Evolutionary conservation across 2,113 vertebrate genomes (phyloP), one percentile per base, ranked within the genome.

Genomic region (Indicator maculatus): DNA sequence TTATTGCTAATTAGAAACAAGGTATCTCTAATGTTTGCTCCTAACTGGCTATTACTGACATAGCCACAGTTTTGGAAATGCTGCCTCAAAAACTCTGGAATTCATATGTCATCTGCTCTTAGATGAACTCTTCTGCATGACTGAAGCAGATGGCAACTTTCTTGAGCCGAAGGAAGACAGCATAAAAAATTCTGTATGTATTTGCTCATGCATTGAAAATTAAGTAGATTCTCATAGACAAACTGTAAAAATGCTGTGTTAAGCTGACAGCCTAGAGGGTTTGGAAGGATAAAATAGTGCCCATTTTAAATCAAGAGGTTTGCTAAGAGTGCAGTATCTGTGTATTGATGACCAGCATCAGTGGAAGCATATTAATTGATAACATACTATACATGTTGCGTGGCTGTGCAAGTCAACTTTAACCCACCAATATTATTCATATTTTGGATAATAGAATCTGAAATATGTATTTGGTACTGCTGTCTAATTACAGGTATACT

Each of bases 91-190:
- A 52, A 39, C 70, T 77, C 31, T 64, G 41, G 38, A 78, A 60
- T 56, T 63, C 50, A 58, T 5, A 4, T 17, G 59, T 93, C 83
- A 95, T 81, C 31, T 81, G 81, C 56, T 65, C 4, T 41, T 38
- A 89, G 30, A 4, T 76, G 92, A 93, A 87, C 67, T 91, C 39
- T 66, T 79, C 88, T 72, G 13, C 36, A 61, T 70, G 59, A 71
- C 39, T 72, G 72, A 95, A 95, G 76, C 73, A 96, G 89, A 96
- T 89, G 79, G 72, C 21, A 15, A 77, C 66, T 93, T 93, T 74
- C 65, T 89, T 93, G 56, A 90, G 80, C 56, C 89, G 84, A 96
- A 96, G 72, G 70, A 86, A 94, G 93, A 61, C 16, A 89, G 47
- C 52, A 65, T 39, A 67, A 82, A 93, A 63, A 89, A 82, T 83